phyloP scores from a whole-genome alignment of 2,113 vertebrate genomes.

The Sylvietta virens region DNA sequence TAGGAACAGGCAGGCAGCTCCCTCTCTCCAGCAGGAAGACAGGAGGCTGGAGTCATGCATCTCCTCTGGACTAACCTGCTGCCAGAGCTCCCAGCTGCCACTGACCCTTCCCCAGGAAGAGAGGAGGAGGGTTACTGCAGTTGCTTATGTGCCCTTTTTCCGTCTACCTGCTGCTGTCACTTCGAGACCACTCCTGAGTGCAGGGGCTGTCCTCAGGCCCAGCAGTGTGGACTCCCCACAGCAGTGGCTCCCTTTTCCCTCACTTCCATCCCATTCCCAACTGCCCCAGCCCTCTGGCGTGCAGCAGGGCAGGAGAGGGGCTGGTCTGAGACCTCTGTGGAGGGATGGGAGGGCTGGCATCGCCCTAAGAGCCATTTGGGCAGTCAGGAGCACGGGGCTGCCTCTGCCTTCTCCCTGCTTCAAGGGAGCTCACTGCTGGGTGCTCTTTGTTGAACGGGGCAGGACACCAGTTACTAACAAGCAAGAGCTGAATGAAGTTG shows the following conservation, averaged over 20 bases:
- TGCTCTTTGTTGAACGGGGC: neutral
- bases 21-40: neutral
- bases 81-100: neutral
- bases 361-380: too few species aligned
- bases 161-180: neutral
- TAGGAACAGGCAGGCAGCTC: neutral
- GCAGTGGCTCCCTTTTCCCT: neutral
- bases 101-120: neutral
- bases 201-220: neutral
- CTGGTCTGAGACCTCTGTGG: fast-evolving
- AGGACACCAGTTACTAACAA: neutral
- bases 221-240: neutral
- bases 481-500: neutral
- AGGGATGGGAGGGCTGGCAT: neutral
- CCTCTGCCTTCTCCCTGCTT: neutral
- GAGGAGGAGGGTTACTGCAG: neutral
- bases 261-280: fast-evolving
- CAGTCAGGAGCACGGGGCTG: neutral
- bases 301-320: neutral
- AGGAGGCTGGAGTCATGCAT: neutral
- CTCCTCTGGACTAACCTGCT: neutral
- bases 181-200: neutral
- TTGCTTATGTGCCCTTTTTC: neutral
- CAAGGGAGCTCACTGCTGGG: neutral
- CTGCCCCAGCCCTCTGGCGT: neutral